A percentile compares a stretch with the other conserved stretches of the same genome.
These are phyloP conservation scores for Sandelia bainsii DNA, from an alignment of 2,797 vertebrate species.

Conservation along the genomic window DNA sequence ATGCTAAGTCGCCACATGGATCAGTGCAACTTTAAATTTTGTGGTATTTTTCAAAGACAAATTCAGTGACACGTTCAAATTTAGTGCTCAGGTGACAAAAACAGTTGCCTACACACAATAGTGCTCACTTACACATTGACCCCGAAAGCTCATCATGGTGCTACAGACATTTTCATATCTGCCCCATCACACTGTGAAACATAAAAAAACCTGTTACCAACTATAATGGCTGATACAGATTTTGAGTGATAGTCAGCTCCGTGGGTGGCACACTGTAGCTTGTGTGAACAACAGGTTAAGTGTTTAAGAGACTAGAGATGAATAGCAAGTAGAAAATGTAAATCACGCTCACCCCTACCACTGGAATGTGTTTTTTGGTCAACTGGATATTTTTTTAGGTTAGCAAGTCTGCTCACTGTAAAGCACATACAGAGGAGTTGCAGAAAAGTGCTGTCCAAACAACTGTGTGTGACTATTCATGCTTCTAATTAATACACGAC, in stretches of 20 bases:
- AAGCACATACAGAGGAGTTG: not conserved
- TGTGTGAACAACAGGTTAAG: constrained; percentile 2
- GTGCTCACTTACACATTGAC: constrained; percentile 34
- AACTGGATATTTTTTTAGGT: not conserved
- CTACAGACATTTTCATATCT: constrained; percentile 7
- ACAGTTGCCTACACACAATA: not conserved
- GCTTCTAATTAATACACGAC: not conserved
- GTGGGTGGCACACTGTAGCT: not conserved
- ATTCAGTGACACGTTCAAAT: constrained; percentile 35
- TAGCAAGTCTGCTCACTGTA: not conserved
- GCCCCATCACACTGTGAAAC: constrained; percentile 2
- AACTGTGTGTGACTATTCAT: not conserved
- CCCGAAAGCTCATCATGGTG: constrained; percentile 18
- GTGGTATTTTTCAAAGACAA: constrained; percentile 2
- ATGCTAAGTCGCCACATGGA: not conserved
- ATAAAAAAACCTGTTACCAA: constrained; percentile 11
- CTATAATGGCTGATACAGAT: constrained; percentile 12
- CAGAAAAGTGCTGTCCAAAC: not conserved
- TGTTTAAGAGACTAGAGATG: not conserved
- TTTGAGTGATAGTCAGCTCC: constrained; percentile 3
- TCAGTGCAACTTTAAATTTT: constrained; percentile 17
- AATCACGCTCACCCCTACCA: too few relatives aligned
- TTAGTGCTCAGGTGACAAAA: constrained; percentile 9
- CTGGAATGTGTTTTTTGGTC: too few relatives aligned
- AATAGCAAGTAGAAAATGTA: not conserved